A percentile compares a stretch with the other conserved stretches of the same genome.
Conservation (phyloP, 1,140 invertebrate genomes). For the Drosophila grimshawi region DNA sequence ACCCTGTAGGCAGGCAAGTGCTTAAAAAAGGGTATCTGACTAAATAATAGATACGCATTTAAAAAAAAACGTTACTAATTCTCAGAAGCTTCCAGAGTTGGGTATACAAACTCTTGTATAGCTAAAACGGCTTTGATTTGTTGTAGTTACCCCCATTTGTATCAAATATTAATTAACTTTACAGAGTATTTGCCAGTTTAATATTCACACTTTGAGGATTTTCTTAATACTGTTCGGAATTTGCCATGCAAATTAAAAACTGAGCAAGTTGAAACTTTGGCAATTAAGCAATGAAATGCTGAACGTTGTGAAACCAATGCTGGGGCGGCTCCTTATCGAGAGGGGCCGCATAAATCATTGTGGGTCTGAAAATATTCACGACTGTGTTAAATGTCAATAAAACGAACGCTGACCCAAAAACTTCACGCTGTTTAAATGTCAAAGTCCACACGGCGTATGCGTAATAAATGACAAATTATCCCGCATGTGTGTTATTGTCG, state of each 20-base stretch:
- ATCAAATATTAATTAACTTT: neutral
- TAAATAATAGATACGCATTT: neutral
- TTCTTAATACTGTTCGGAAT: constrained; percentile 5
- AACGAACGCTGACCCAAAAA: constrained; percentile 47
- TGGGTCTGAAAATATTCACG: constrained; percentile 26
- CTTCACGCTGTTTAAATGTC: constrained; percentile 65
- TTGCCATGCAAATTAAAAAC: constrained; percentile 26
- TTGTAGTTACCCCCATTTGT: too few relatives aligned
- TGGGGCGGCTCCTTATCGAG: neutral
- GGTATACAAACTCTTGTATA: too few relatives aligned
- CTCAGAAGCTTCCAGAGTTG: too few relatives aligned
- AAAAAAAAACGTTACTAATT: too few relatives aligned
- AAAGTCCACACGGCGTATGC: constrained; percentile 65
- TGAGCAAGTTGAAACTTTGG: constrained; percentile 54
- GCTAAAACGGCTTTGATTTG: too few relatives aligned
- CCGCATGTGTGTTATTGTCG: constrained; percentile 1
- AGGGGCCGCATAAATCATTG: constrained; percentile 40
- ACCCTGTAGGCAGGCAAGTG: neutral
- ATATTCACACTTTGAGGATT: neutral
- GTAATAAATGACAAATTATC: constrained; percentile 74
- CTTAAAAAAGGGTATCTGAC: neutral
- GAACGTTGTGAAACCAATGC: constrained; percentile 12
- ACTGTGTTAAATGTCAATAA: constrained; percentile 76
- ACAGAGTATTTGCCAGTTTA: constrained; percentile 2
- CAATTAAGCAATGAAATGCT: constrained; percentile 53